Evolutionary conservation across 2,113 vertebrate genomes (phyloP).

Genomic region (Antechinus flavipes): DNA sequence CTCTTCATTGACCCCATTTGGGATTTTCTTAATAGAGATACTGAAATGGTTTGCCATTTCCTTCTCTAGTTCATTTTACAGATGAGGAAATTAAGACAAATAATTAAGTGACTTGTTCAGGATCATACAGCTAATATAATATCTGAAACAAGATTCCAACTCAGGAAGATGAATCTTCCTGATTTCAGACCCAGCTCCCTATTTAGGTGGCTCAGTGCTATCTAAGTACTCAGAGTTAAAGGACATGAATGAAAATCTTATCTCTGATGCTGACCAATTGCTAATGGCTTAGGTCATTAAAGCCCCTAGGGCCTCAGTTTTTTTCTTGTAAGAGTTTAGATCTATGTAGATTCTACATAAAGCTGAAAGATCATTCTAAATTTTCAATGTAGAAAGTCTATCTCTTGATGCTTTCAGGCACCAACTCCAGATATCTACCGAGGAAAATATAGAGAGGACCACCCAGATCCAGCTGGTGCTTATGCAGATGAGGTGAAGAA

Average conservation of each 20-base stretch:
- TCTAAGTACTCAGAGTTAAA: background rate
- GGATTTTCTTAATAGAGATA: background rate
- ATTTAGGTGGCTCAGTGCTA: no score
- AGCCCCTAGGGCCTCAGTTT: background rate
- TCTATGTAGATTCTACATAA: background rate
- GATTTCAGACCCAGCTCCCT: background rate
- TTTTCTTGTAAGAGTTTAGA: background rate
- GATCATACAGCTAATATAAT: background rate
- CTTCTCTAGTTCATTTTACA: background rate
- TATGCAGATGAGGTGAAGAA: conserved; percentile 94
- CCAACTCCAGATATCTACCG: conserved; percentile 95
- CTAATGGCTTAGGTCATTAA: background rate
- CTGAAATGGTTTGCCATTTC: background rate
- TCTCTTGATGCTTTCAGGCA: conserved; percentile 86
- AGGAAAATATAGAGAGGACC: conserved; percentile 93
- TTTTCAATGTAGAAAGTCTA: background rate
- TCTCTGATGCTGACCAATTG: background rate
- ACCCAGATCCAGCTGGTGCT: conserved; percentile 90
- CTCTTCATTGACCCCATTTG: background rate
- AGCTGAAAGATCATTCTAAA: background rate
- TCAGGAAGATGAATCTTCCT: background rate
- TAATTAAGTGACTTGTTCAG: background rate
- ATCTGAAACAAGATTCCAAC: background rate
- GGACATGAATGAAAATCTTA: background rate
- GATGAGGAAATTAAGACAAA: background rate